These are phyloP conservation scores for Cyclargus thomasi DNA, from an alignment of 1,140 invertebrate genomes.

Conservation along the genomic window DNA sequence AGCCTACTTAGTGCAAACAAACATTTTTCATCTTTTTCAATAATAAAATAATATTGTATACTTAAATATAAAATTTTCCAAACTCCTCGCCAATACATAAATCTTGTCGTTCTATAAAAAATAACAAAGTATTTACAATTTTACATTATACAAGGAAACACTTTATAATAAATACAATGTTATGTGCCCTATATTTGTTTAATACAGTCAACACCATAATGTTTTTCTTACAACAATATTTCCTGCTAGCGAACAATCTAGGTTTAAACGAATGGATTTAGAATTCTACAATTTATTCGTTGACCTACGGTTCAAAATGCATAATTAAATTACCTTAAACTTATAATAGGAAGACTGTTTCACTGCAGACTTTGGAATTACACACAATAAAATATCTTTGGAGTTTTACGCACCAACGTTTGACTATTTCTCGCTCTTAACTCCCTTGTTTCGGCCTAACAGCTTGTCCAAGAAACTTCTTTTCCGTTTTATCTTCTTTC, in stretches of 20 bases:
- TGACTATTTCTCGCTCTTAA: conserved; percentile 44
- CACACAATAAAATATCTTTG: conserved; percentile 46
- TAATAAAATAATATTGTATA: no score
- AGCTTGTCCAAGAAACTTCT: conserved; percentile 67
- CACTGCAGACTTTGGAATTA: neutral
- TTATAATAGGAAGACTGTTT: conserved; percentile 13
- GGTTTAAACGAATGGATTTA: neutral
- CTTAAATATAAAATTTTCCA: neutral
- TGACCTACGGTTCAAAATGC: conserved; percentile 11
- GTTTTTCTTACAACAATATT: neutral
- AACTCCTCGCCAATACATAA: neutral
- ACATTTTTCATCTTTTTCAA: no score
- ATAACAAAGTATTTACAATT: neutral
- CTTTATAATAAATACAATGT: neutral
- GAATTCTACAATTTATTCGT: neutral
- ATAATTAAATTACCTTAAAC: conserved; percentile 12
- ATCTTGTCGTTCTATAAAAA: neutral
- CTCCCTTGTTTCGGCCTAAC: conserved; percentile 56
- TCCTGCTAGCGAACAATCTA: neutral
- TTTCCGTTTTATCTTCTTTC: conserved; percentile 64
- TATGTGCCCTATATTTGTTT: neutral
- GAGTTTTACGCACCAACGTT: conserved; percentile 39
- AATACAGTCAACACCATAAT: neutral
- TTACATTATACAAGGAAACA: neutral
- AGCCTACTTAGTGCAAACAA: no score